Percentiles rank a stretch among this genome's conserved stretches.
Evolutionary conservation across 2,797 vertebrate genomes (phyloP).

Genomic region (Gambusia yucatana): DNA sequence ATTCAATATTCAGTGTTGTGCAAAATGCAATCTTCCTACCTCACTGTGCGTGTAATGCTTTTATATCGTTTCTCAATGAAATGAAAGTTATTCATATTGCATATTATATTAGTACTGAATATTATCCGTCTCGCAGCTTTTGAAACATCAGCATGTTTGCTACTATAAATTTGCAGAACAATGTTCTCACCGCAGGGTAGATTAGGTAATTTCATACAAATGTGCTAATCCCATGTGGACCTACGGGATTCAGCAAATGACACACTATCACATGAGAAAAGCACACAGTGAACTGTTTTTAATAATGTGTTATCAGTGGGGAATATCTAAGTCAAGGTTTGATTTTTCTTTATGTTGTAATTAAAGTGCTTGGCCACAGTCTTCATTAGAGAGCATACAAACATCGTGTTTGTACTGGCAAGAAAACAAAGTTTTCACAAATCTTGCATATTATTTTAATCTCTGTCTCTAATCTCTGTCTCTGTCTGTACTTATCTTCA

Average conservation of each 20-base stretch:
- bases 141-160: conserved; percentile 56
- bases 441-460: background rate
- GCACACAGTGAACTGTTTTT: background rate
- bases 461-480: background rate
- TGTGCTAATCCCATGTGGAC: background rate
- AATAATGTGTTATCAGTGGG: background rate
- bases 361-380: background rate
- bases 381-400: background rate
- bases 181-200: conserved; percentile 10
- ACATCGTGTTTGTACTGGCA: background rate
- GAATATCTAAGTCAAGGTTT: background rate
- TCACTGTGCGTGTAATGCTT: conserved; percentile 48
- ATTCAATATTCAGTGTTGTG: conserved; percentile 58
- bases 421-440: background rate
- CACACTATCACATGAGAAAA: background rate
- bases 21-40: conserved; percentile 51
- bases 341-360: background rate
- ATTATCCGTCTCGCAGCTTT: conserved; percentile 40
- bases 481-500: background rate
- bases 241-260: conserved; percentile 7
- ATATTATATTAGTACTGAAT: conserved; percentile 47
- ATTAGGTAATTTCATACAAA: conserved; percentile 4
- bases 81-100: conserved; percentile 52
- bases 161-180: conserved; percentile 17
- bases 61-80: conserved; percentile 44